Evolutionary conservation across 2,888 invertebrate genomes (phyloP).

Genomic region (Drosophila nr. medialis): DNA sequence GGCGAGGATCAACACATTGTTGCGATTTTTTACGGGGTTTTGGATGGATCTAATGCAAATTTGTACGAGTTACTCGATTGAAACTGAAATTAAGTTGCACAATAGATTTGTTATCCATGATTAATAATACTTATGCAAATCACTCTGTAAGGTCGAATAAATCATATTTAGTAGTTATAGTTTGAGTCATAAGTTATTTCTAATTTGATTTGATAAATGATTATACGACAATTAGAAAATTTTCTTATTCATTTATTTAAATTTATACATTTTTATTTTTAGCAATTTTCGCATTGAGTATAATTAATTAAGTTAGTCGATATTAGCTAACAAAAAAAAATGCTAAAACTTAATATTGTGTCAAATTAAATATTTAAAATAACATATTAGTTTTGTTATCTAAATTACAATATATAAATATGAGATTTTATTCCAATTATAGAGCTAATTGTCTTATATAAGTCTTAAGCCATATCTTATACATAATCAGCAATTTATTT

Average conservation of each 20-base stretch:
- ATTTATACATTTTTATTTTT: neutral
- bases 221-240: neutral
- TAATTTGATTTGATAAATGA: neutral
- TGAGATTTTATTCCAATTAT: neutral
- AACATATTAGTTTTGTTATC: neutral
- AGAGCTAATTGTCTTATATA: neutral
- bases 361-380: neutral
- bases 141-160: neutral
- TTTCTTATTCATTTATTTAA: neutral
- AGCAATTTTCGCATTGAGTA: neutral
- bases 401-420: neutral
- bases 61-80: neutral
- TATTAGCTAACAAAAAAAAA: neutral
- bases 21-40: slow-evolving; percentile 39
- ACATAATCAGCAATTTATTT: neutral
- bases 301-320: neutral
- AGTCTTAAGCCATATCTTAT: neutral
- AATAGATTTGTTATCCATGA: neutral
- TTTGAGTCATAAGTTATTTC: neutral
- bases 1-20: slow-evolving; percentile 34
- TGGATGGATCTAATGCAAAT: slow-evolving; percentile 32
- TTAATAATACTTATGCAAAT: slow-evolving; percentile 5
- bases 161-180: neutral
- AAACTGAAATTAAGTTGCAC: slow-evolving; percentile 6
- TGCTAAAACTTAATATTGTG: neutral